Evolutionary conservation across 2,797 vertebrate species (phyloP).

Genomic region (Nyctibius grandis): DNA sequence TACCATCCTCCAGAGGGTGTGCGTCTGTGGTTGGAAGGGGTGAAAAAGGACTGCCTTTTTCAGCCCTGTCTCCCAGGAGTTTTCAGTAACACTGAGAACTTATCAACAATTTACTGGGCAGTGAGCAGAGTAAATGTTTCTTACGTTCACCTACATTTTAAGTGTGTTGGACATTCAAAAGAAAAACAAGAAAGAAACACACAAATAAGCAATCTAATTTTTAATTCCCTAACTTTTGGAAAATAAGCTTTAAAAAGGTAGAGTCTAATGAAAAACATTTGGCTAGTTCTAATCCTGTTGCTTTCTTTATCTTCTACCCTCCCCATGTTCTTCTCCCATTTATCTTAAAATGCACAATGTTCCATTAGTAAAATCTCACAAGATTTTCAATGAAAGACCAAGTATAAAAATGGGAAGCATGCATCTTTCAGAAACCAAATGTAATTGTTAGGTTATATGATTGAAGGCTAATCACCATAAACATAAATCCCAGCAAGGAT

Average conservation of each 20-base stretch:
- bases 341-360: neutral
- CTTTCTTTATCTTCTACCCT: neutral
- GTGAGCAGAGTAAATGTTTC: neutral
- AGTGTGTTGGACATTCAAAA: neutral
- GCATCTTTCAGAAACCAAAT: neutral
- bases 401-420: neutral
- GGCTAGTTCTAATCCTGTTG: neutral
- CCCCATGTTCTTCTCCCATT: neutral
- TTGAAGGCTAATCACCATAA: neutral
- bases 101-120: neutral
- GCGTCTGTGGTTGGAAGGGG: neutral
- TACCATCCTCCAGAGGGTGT: neutral
- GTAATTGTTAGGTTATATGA: neutral
- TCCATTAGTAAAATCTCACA: neutral
- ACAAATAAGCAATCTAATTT: neutral
- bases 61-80: neutral
- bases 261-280: neutral
- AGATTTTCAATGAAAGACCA: neutral
- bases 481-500: neutral
- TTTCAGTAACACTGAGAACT: neutral
- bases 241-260: neutral
- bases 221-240: neutral
- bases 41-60: neutral
- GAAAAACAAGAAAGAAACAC: neutral
- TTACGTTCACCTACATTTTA: neutral